Percentiles rank a stretch among this genome's conserved stretches.
phyloP scores from a whole-genome alignment of 2,888 invertebrate species.

The Lissonota sp. region DNA sequence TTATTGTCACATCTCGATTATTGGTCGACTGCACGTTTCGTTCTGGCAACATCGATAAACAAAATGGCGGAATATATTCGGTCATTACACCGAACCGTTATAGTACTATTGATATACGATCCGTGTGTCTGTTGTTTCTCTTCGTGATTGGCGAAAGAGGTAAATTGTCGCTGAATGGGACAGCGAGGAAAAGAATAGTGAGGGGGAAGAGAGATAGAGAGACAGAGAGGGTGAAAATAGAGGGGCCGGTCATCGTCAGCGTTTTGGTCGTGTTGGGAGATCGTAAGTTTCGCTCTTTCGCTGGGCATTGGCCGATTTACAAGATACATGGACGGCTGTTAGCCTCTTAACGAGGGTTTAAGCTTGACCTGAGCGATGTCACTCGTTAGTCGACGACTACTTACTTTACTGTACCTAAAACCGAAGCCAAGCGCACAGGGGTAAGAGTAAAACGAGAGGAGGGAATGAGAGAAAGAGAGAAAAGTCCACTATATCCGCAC shows the following conservation, averaged over 20 bases:
- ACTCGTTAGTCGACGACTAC: conserved; percentile 76
- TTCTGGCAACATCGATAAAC: too few relatives aligned
- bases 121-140: conserved; percentile 3
- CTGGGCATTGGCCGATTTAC: conserved; percentile 73
- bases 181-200: too few relatives aligned
- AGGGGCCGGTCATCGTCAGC: conserved; percentile 16
- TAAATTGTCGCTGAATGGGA: conserved; percentile 32
- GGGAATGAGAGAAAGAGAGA: not conserved
- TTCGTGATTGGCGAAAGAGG: conserved; percentile 28
- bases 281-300: conserved; percentile 28
- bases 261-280: conserved; percentile 9
- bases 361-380: conserved; percentile 77
- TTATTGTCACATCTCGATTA: too few relatives aligned
- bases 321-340: conserved; percentile 78
- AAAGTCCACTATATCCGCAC: not conserved
- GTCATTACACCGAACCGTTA: too few relatives aligned
- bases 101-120: too few relatives aligned
- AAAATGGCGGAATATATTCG: too few relatives aligned
- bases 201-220: not conserved
- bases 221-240: not conserved
- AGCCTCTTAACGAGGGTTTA: conserved; percentile 79
- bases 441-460: not conserved
- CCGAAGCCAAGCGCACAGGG: conserved; percentile 1
- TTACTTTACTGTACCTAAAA: conserved; percentile 57
- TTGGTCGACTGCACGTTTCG: too few relatives aligned